Evolutionary conservation across 1,140 invertebrate genomes (phyloP).

Genomic region (Pantala flavescens): DNA sequence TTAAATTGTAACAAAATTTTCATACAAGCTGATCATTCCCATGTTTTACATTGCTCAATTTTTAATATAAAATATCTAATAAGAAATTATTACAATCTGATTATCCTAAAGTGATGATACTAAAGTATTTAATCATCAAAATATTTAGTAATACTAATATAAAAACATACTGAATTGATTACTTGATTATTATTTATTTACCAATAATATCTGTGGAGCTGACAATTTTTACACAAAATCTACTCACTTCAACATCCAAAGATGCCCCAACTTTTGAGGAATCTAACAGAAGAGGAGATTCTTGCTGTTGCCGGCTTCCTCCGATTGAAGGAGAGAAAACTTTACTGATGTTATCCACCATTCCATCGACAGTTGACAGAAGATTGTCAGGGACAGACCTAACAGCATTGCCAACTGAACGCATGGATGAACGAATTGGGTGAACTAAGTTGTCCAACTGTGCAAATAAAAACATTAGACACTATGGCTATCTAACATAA

Average conservation of each 20-base stretch:
- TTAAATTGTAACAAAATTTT: no score
- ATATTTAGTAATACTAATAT: no score
- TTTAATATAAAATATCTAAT: no score
- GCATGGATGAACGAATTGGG: slow-evolving; percentile 70
- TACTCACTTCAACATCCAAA: slow-evolving; percentile 46
- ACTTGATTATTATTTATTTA: no score
- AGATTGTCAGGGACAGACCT: slow-evolving; percentile 77
- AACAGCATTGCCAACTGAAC: slow-evolving; percentile 56
- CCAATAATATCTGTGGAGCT: no score
- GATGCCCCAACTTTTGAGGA: slow-evolving; percentile 46
- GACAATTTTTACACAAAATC: not conserved
- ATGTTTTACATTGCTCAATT: no score
- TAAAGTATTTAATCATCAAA: no score
- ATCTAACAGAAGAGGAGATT: not conserved
- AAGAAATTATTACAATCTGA: no score
- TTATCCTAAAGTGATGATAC: no score
- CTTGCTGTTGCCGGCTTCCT: not conserved
- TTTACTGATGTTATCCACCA: slow-evolving; percentile 64
- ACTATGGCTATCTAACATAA: not conserved
- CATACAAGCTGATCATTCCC: no score
- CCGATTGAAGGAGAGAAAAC: slow-evolving; percentile 29
- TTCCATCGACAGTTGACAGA: slow-evolving; percentile 66
- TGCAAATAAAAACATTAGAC: slow-evolving; percentile 27
- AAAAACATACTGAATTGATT: no score
- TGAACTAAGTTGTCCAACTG: slow-evolving; percentile 66